Conservation (phyloP, 2,888 invertebrate species). For the Neoscelio sp. region DNA sequence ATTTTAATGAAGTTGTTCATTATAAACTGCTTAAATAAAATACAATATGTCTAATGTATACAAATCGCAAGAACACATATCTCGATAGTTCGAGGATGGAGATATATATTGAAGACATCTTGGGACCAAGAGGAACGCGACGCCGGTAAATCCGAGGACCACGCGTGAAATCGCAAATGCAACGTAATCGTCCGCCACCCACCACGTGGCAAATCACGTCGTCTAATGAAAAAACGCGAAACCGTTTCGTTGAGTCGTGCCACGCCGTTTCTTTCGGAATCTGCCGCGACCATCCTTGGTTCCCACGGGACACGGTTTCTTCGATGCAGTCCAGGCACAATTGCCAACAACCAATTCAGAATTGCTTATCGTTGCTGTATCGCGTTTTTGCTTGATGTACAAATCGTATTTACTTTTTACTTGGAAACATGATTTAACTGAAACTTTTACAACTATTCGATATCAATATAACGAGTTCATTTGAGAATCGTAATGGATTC, state of each 20-base stretch:
- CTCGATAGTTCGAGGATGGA: not conserved
- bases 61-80: not conserved
- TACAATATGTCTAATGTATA: not conserved
- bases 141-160: constrained; percentile 62
- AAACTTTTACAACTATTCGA: not conserved
- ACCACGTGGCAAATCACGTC: constrained; percentile 82
- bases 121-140: constrained; percentile 52
- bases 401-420: constrained; percentile 27
- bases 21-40: too few species aligned
- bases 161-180: constrained; percentile 82
- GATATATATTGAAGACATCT: constrained; percentile 36
- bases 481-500: not conserved
- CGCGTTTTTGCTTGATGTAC: constrained; percentile 11
- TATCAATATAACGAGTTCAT: not conserved
- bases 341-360: constrained; percentile 62
- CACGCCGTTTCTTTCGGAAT: constrained; percentile 66
- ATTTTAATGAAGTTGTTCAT: too few species aligned
- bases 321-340: constrained; percentile 49
- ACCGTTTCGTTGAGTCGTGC: constrained; percentile 69
- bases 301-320: constrained; percentile 68
- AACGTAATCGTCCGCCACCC: constrained; percentile 82
- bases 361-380: constrained; percentile 49
- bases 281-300: constrained; percentile 57
- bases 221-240: constrained; percentile 74
- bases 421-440: constrained; percentile 8